Base-by-base conservation (phyloP, 2,888 invertebrate genomes). In the Diploptera punctata region DNA sequence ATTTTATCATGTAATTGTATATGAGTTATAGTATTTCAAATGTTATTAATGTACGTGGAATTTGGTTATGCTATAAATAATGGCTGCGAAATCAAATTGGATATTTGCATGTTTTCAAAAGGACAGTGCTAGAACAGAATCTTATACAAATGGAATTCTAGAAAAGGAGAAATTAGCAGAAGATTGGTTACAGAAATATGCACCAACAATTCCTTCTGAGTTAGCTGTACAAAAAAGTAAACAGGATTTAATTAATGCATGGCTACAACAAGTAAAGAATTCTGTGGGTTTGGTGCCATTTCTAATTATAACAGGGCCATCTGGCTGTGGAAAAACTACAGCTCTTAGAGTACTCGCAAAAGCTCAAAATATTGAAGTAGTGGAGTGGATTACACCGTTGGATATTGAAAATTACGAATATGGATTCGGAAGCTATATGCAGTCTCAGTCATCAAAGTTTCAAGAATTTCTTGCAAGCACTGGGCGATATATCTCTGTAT, bases 261-360 rank as follows among this genome's bases (percentile, higher is more conserved):
- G 57, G 57, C 16, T 57, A 7, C 16, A 29, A 24, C 16, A 16
- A n/a, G 57, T 18, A 57, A 29, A 16, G 13, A 18, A 57, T n/a
- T 13, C n/a, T n/a, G 21, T 26, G 21, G 57, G 29, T 29, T 29
- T 29, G 57, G 57, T 24, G 7, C n/a, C 57, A 16, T 24, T 57
- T 13, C 29, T 57, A 5, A n/a, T 57, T 29, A 57, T 57, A n/a
- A 57, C 57, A n/a, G 57, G 57, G n/a, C 57, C 57, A 57, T 29
- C 57, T 31, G 57, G 57, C 13, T 21, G 16, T n/a, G 57, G 57
- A 9, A 57, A 57, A 18, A 29, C 24, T 18, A 29, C 57, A 57
- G 57, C 57, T 29, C 5, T 57, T 13, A 16, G 26, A 29, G 57
- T 57, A 26, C 57, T 57, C 16, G 31, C 57, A 29, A n/a, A 26